Conservation (phyloP, 1,140 invertebrate species). For the Euschistus heros region DNA sequence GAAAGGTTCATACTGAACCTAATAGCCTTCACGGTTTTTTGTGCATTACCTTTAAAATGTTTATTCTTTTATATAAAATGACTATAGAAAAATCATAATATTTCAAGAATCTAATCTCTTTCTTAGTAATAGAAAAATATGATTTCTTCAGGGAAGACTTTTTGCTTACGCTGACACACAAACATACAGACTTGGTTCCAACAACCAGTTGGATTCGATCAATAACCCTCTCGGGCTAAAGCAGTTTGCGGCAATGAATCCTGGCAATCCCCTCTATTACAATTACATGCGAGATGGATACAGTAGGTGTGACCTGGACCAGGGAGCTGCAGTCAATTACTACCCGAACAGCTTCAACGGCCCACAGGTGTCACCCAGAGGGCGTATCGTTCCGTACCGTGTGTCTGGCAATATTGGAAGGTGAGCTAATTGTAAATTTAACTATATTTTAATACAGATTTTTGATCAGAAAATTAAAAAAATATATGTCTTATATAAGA, state of each 20-base stretch:
- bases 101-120: background rate
- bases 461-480: background rate
- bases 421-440: background rate
- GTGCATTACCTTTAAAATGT: too few species aligned
- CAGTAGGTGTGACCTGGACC: constrained; percentile 46
- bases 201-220: constrained; percentile 83
- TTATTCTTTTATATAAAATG: constrained; percentile 33
- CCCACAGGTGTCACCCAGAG: constrained; percentile 47
- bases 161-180: constrained; percentile 93
- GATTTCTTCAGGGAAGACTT: constrained; percentile 70
- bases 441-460: background rate
- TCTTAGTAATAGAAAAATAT: constrained; percentile 38
- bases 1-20: too few species aligned
- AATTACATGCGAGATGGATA: constrained; percentile 86
- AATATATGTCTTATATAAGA: constrained; percentile 43
- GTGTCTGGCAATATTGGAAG: constrained; percentile 39
- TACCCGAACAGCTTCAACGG: constrained; percentile 89
- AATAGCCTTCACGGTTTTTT: too few species aligned
- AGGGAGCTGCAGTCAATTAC: constrained; percentile 81
- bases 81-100: background rate
- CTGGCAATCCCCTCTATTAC: constrained; percentile 44
- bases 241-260: constrained; percentile 74
- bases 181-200: constrained; percentile 80
- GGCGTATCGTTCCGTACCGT: constrained; percentile 33
- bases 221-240: constrained; percentile 70